phyloP scores from a whole-genome alignment of 2,797 vertebrate species.

The Molossus molossus region DNA sequence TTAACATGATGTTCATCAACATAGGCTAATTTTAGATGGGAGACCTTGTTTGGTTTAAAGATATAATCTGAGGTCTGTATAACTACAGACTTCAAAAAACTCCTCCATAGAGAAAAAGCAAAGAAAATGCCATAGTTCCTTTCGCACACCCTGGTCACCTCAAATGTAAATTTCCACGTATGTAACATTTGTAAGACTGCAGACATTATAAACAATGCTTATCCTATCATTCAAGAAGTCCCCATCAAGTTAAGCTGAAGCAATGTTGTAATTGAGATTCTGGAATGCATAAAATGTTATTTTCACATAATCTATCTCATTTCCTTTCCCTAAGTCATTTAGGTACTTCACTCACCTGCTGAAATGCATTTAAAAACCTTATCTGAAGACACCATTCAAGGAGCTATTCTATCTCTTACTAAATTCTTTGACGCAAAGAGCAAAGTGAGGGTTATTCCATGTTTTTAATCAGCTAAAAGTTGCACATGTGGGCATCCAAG shows the following conservation, averaged over 20 bases:
- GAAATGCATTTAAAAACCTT: slow-evolving; percentile 53
- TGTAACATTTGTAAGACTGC: slow-evolving; percentile 54
- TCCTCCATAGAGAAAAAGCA: not conserved
- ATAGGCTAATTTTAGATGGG: not conserved
- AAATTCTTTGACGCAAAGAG: slow-evolving; percentile 31
- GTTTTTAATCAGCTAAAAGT: not conserved
- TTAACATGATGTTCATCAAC: not conserved
- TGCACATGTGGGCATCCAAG: not conserved
- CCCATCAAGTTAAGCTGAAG: slow-evolving; percentile 25
- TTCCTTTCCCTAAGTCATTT: not conserved
- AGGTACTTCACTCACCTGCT: not conserved
- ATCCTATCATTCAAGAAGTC: slow-evolving; percentile 43
- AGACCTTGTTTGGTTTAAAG: not conserved
- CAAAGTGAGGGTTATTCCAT: not conserved
- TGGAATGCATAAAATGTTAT: not conserved
- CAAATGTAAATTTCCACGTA: slow-evolving; percentile 37
- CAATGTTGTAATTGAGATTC: not conserved
- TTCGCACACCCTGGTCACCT: not conserved
- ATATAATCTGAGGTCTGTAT: not conserved
- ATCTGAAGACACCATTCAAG: slow-evolving; percentile 7
- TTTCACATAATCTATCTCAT: not conserved
- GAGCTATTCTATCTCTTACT: slow-evolving; percentile 9
- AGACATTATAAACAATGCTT: slow-evolving; percentile 51
- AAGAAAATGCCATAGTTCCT: slow-evolving; percentile 17
- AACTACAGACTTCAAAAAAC: slow-evolving; percentile 11